These are phyloP conservation scores for Drosophila dives DNA, from an alignment of 2,888 invertebrate species.

Conservation along the genomic window DNA sequence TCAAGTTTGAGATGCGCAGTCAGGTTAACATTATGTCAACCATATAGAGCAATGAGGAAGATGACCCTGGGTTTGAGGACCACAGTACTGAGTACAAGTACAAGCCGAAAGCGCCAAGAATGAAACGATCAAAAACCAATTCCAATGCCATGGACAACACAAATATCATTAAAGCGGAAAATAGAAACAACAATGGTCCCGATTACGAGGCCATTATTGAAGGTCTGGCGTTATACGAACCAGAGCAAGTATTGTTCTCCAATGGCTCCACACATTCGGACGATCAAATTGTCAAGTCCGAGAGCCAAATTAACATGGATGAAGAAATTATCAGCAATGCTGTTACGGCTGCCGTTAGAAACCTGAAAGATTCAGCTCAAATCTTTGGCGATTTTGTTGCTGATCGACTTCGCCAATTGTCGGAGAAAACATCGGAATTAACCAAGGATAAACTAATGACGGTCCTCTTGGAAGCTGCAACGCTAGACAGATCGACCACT, in stretches of 20 bases:
- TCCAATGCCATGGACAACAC: neutral
- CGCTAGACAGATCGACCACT: constrained; percentile 47
- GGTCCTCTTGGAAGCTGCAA: constrained; percentile 53
- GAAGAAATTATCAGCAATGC: constrained; percentile 68
- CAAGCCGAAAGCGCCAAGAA: constrained; percentile 8
- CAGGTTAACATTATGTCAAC: neutral
- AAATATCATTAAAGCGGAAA: constrained; percentile 29
- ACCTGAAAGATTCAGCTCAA: constrained; percentile 58
- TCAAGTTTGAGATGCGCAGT: neutral
- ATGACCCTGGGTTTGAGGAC: constrained; percentile 15
- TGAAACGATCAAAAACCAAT: constrained; percentile 26
- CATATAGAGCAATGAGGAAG: constrained; percentile 33
- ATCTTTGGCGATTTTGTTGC: constrained; percentile 68
- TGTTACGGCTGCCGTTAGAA: constrained; percentile 51
- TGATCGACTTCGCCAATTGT: constrained; percentile 55
- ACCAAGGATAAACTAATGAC: constrained; percentile 71
- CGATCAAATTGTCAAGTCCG: constrained; percentile 11
- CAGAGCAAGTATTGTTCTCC: constrained; percentile 63
- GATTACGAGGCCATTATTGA: constrained; percentile 68
- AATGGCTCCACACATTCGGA: constrained; percentile 38
- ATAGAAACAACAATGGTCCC: constrained; percentile 23
- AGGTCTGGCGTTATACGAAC: constrained; percentile 62
- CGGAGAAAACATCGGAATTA: constrained; percentile 51
- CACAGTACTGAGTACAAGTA: constrained; percentile 9
- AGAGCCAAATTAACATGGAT: constrained; percentile 7